Percentiles rank a stretch among this genome's conserved stretches.
phyloP scores from a whole-genome alignment of 2,888 invertebrate species.

The Branchellion lobata region DNA sequence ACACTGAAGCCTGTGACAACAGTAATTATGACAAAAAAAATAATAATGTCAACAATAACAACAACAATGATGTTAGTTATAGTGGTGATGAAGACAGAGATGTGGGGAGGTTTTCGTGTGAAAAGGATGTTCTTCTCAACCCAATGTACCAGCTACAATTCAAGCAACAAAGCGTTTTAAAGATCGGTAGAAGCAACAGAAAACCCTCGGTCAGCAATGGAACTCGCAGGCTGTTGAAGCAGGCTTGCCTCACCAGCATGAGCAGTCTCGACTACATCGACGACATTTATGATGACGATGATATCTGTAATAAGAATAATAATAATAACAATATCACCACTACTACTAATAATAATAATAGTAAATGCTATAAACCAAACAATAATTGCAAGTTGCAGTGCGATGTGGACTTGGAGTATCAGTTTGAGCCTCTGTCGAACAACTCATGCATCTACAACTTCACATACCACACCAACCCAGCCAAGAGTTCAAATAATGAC shows the following conservation, averaged over 20 bases:
- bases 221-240: not conserved
- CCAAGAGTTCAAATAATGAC: not conserved
- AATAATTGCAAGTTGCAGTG: not conserved
- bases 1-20: not conserved
- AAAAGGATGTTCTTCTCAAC: not conserved
- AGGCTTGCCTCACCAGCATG: not conserved
- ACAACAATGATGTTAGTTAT: conserved; percentile 3
- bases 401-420: conserved; percentile 6
- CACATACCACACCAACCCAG: not conserved
- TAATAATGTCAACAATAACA: conserved; percentile 1
- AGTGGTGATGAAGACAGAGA: not conserved
- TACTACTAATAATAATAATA: too few species aligned
- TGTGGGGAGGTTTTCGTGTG: not conserved
- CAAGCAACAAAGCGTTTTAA: not conserved
- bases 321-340: too few species aligned
- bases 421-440: not conserved
- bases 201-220: not conserved
- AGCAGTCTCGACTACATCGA: conserved; percentile 3
- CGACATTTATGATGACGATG: not conserved
- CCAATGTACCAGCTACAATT: not conserved
- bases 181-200: not conserved
- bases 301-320: not conserved
- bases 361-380: not conserved
- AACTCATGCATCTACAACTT: not conserved
- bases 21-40: not conserved